Evolutionary conservation across 2,113 vertebrate genomes (phyloP).

Genomic region (Catharus fuscescens): DNA sequence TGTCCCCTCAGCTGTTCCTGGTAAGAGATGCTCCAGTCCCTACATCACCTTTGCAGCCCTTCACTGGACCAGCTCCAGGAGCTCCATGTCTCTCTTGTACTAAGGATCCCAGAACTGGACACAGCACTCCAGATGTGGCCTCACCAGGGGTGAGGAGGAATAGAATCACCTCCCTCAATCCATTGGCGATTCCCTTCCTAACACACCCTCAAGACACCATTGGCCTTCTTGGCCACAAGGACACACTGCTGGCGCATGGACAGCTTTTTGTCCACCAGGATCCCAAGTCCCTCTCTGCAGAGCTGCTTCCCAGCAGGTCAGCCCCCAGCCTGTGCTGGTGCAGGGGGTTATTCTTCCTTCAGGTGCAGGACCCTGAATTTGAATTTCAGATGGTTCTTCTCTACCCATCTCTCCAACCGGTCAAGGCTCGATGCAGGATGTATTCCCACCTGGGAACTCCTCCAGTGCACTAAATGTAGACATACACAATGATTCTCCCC

Average conservation of each 20-base stretch:
- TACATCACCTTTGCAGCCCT: not conserved
- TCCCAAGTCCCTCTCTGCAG: not conserved
- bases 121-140: not conserved
- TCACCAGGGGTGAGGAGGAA: not conserved
- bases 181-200: not conserved
- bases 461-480: not conserved
- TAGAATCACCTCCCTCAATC: not conserved
- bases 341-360: not conserved
- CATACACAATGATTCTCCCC: not conserved
- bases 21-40: not conserved
- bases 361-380: not conserved
- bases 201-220: accelerated
- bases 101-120: not conserved
- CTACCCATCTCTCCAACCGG: not conserved
- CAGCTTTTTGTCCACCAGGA: not conserved
- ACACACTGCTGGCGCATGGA: not conserved
- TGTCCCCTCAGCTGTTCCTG: not conserved
- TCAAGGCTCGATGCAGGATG: not conserved
- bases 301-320: not conserved
- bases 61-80: not conserved
- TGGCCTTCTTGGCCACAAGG: not conserved
- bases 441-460: not conserved
- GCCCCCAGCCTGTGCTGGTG: not conserved
- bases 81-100: not conserved
- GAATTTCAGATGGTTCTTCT: not conserved